Percentiles rank a stretch among this genome's conserved stretches.
phyloP scores from a whole-genome alignment of 2,113 vertebrate genomes.

The Anarrhichthys ocellatus region DNA sequence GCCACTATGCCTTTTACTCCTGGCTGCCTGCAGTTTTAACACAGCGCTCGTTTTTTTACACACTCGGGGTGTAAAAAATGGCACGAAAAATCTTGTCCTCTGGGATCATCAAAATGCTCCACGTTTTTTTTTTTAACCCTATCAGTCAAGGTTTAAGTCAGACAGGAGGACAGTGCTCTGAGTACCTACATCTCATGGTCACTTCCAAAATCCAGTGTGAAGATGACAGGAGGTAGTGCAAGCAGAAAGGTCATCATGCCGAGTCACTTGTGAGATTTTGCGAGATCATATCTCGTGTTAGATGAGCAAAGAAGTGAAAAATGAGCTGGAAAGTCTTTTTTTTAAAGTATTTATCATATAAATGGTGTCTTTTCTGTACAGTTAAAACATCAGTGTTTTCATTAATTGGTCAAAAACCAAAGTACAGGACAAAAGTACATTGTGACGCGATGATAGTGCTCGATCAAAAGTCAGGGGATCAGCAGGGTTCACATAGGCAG shows the following conservation, averaged over 20 bases:
- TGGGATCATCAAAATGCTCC: conserved; percentile 21
- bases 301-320: neutral
- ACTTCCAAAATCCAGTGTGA: neutral
- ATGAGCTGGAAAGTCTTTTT: neutral
- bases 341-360: neutral
- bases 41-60: neutral
- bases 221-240: neutral
- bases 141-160: conserved; percentile 1
- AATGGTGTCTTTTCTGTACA: neutral
- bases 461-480: neutral
- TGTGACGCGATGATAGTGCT: neutral
- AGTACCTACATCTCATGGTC: neutral
- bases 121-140: neutral
- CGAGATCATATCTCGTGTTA: neutral
- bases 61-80: neutral
- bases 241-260: neutral
- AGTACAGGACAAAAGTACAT: neutral
- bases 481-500: neutral
- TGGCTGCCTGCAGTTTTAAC: conserved; percentile 1
- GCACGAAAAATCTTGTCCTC: neutral
- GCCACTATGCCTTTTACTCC: conserved; percentile 3
- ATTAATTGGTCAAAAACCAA: no score
- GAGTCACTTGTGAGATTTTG: neutral
- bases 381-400: neutral
- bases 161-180: neutral